phyloP scores from a whole-genome alignment of 2,113 vertebrate species.

The Sorex fumeus region DNA sequence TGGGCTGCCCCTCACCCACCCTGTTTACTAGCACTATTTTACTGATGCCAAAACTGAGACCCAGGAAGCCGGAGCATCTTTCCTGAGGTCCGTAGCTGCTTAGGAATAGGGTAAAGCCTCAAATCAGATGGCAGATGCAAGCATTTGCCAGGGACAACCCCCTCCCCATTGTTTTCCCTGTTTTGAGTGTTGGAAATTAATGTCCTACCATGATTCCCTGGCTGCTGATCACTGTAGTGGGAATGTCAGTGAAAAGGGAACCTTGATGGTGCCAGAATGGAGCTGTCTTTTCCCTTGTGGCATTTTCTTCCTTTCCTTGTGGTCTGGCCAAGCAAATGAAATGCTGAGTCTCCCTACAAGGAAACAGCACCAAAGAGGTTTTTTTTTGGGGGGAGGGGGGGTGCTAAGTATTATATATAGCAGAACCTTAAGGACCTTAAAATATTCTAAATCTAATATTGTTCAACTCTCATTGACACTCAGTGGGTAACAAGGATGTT shows the following conservation, averaged over 20 bases:
- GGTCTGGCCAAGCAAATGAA: too few species aligned
- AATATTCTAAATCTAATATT: background rate
- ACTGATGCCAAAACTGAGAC: background rate
- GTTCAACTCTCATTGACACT: background rate
- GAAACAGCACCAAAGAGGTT: too few species aligned
- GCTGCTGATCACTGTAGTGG: background rate
- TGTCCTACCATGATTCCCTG: background rate
- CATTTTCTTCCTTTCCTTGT: background rate
- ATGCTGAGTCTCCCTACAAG: too few species aligned
- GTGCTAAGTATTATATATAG: background rate
- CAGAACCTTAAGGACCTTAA: background rate
- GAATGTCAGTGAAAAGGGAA: background rate
- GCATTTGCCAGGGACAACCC: background rate
- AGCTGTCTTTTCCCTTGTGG: background rate
- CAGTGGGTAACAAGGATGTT: background rate
- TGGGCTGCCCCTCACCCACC: background rate
- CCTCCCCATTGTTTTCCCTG: background rate
- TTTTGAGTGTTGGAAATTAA: background rate
- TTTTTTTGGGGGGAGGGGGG: too few species aligned
- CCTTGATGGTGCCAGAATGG: fast-evolving
- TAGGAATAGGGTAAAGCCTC: background rate
- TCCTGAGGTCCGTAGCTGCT: background rate
- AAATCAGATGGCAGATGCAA: background rate
- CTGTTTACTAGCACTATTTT: too few species aligned
- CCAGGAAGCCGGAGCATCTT: background rate